These are phyloP conservation scores for Cataglyphis rosenhaueri DNA, from an alignment of 2,888 invertebrate genomes.

Conservation along the genomic window DNA sequence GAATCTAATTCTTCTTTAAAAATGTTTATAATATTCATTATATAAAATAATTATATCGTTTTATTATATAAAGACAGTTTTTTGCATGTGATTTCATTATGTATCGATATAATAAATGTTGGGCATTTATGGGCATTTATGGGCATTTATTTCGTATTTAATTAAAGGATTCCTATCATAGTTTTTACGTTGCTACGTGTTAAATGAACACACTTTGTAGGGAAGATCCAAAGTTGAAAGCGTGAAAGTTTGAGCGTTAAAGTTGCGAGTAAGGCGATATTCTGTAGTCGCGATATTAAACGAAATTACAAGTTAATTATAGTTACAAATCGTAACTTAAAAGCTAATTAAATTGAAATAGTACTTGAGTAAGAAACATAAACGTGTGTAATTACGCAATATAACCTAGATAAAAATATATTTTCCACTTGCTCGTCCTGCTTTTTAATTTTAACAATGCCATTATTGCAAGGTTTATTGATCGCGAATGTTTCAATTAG, in stretches of 20 bases:
- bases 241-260: slow-evolving; percentile 5
- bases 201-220: background rate
- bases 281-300: slow-evolving; percentile 15
- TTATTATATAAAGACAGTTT: background rate
- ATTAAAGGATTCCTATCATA: background rate
- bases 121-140: too few relatives aligned
- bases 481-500: slow-evolving; percentile 29
- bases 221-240: slow-evolving; percentile 26
- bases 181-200: background rate
- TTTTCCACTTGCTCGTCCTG: background rate
- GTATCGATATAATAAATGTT: background rate
- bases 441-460: background rate
- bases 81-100: background rate
- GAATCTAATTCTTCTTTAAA: background rate
- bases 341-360: slow-evolving; percentile 29
- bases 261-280: slow-evolving; percentile 15
- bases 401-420: background rate
- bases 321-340: slow-evolving; percentile 31
- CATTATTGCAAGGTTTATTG: slow-evolving; percentile 24
- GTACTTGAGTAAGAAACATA: background rate
- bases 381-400: background rate
- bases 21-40: background rate
- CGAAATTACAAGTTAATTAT: slow-evolving; percentile 12
- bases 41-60: background rate
- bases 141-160: background rate